Evolutionary conservation across 1,140 invertebrate species (phyloP).

Genomic region (Cataglyphis hispanica): DNA sequence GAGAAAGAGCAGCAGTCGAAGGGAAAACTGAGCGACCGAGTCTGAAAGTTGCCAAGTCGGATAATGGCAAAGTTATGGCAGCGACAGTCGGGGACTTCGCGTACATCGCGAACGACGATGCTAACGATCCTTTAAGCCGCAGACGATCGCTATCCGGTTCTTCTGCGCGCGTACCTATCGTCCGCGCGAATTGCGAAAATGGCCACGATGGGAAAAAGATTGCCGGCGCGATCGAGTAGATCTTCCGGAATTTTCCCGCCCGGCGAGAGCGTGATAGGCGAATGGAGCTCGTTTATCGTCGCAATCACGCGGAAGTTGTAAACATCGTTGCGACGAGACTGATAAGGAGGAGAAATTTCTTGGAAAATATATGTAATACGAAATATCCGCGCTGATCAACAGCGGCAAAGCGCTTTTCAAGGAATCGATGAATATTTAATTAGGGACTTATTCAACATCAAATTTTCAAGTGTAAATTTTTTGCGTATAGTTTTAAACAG

Average conservation of each 20-base stretch:
- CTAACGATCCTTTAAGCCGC: conserved; percentile 77
- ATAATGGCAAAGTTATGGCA: conserved; percentile 81
- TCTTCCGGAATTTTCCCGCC: conserved; percentile 37
- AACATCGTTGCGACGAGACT: conserved; percentile 41
- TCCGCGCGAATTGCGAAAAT: conserved; percentile 33
- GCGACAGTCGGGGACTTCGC: conserved; percentile 44
- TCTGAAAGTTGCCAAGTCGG: conserved; percentile 78
- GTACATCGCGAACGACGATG: conserved; percentile 68
- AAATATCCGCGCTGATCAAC: not conserved
- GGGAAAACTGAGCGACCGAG: conserved; percentile 50
- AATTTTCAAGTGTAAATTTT: conserved; percentile 22
- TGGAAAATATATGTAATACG: not conserved
- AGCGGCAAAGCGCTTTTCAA: not conserved
- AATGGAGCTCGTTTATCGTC: conserved; percentile 49
- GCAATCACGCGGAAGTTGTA: conserved; percentile 54
- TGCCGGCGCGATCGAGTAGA: conserved; percentile 46
- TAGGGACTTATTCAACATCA: conserved; percentile 13
- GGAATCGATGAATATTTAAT: conserved; percentile 22
- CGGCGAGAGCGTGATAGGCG: conserved; percentile 10
- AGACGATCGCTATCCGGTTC: conserved; percentile 43
- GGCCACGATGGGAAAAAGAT: conserved; percentile 47
- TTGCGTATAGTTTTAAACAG: conserved; percentile 25
- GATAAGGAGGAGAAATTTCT: conserved; percentile 41
- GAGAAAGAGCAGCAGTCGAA: conserved; percentile 7
- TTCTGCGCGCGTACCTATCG: conserved; percentile 10